These are phyloP conservation scores for Maccullochella peelii DNA, from an alignment of 2,113 vertebrate genomes.

Conservation along the genomic window DNA sequence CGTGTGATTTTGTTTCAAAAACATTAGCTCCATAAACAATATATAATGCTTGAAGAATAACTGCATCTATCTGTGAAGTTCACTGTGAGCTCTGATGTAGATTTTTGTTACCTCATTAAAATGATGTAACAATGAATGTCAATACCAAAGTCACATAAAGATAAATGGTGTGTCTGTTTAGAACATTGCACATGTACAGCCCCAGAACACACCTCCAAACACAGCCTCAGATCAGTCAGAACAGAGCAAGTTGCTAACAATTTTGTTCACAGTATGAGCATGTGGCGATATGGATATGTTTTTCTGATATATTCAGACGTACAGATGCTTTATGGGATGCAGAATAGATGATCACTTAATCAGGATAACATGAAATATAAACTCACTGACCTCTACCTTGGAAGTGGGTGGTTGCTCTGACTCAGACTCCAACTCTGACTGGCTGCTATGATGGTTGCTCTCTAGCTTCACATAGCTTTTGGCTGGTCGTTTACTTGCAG, in stretches of 20 bases:
- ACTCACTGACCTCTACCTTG: constrained; percentile 58
- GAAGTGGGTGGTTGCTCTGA: constrained; percentile 31
- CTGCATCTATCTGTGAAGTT: not conserved
- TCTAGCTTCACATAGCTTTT: constrained; percentile 3
- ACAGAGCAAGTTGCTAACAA: too few relatives aligned
- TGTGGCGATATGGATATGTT: not conserved
- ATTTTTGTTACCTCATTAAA: not conserved
- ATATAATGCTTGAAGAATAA: not conserved
- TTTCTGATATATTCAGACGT: not conserved
- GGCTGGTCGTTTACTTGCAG: constrained; percentile 12
- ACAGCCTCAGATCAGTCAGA: too few relatives aligned
- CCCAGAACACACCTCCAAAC: not conserved
- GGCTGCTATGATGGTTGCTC: not conserved
- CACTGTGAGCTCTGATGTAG: not conserved
- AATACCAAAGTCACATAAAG: not conserved
- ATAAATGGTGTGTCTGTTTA: not conserved
- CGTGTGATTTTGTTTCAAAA: not conserved
- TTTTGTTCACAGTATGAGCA: not conserved
- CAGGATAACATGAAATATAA: not conserved
- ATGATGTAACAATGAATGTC: not conserved
- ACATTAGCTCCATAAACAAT: not conserved
- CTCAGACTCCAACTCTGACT: constrained; percentile 36
- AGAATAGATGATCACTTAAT: not conserved
- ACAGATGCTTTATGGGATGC: not conserved
- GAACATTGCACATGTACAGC: not conserved